Conservation (phyloP, 1,140 invertebrate species). For the Solenopsis invicta region DNA sequence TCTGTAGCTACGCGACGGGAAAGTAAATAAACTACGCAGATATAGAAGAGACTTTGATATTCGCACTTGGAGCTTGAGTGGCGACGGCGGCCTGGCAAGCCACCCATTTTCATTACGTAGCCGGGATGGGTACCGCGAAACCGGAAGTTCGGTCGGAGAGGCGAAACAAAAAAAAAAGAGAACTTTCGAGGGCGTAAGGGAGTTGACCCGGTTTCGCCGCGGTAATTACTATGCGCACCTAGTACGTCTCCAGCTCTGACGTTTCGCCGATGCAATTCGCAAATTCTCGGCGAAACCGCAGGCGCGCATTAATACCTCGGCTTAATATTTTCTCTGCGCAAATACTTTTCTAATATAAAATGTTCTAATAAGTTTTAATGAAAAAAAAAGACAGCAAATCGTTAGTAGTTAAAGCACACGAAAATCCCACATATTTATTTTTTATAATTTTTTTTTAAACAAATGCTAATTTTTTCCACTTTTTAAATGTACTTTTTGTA, state of each 20-base stretch:
- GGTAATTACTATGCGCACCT: constrained; percentile 58
- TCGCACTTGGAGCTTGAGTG: constrained; percentile 46
- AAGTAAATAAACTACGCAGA: constrained; percentile 11
- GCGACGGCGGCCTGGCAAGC: constrained; percentile 2
- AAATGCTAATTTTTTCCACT: not conserved
- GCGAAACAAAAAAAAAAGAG: constrained; percentile 27
- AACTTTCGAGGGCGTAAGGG: constrained; percentile 53
- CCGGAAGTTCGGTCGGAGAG: constrained; percentile 47
- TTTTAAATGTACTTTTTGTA: not conserved
- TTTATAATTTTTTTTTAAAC: not conserved
- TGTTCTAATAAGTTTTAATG: not conserved
- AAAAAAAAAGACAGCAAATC: not conserved
- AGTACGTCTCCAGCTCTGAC: constrained; percentile 47
- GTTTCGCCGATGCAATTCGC: constrained; percentile 60
- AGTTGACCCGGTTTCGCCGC: constrained; percentile 53
- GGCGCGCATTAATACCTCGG: constrained; percentile 26
- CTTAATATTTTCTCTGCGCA: constrained; percentile 1
- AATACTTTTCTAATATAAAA: constrained; percentile 32
- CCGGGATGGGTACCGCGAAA: constrained; percentile 34
- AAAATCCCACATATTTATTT: not conserved
- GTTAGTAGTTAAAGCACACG: not conserved
- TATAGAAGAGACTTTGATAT: constrained; percentile 54
- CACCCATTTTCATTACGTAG: constrained; percentile 58
- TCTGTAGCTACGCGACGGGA: not conserved
- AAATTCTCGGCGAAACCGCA: constrained; percentile 45